phyloP scores from a whole-genome alignment of 2,113 vertebrate species.

The Thryonomys swinderianus region DNA sequence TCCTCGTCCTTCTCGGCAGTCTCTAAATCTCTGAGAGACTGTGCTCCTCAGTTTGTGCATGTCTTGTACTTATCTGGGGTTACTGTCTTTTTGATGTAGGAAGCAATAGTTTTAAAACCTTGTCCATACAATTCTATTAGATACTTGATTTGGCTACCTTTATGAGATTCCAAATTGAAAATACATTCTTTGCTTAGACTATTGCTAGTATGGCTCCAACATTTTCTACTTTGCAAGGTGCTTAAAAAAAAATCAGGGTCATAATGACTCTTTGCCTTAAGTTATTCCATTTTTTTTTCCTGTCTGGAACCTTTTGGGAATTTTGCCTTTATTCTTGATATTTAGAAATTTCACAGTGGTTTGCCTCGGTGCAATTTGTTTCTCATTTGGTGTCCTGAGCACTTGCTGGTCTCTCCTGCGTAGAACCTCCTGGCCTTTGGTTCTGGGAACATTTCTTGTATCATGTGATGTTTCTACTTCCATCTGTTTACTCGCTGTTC shows the following conservation, averaged over 20 bases:
- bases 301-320: slow-evolving; percentile 9
- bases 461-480: slow-evolving; percentile 6
- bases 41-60: background rate
- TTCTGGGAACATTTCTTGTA: slow-evolving; percentile 49
- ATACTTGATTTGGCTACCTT: background rate
- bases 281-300: background rate
- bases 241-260: slow-evolving; percentile 9
- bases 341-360: slow-evolving; percentile 57
- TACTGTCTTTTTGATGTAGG: background rate
- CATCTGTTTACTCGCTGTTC: slow-evolving; percentile 22
- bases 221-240: background rate
- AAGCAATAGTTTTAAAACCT: slow-evolving; percentile 17
- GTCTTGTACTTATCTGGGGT: background rate
- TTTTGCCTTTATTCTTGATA: slow-evolving; percentile 53
- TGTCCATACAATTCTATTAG: background rate
- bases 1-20: background rate
- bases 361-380: slow-evolving; percentile 60
- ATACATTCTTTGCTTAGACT: background rate
- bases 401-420: slow-evolving; percentile 8
- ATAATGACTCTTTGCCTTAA: background rate
- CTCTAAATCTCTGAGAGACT: background rate
- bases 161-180: slow-evolving; percentile 23
- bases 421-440: slow-evolving; percentile 57
- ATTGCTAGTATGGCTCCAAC: background rate
- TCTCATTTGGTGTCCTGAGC: slow-evolving; percentile 56